Percentiles rank a stretch among this genome's conserved stretches.
phyloP scores from a whole-genome alignment of 1,140 invertebrate genomes.

The Drosophila aff. region DNA sequence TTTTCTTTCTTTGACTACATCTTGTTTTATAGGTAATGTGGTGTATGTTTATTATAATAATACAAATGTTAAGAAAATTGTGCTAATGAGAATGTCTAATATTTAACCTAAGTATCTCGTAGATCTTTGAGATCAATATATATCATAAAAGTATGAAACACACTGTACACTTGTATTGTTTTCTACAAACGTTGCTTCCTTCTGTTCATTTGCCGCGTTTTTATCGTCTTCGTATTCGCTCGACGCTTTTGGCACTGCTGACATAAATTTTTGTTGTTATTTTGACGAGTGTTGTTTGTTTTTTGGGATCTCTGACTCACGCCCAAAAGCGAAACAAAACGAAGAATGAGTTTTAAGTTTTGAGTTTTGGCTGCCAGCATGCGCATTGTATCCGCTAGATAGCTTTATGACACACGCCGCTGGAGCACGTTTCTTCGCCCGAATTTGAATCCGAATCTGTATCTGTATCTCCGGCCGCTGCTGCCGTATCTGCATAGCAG shows the following conservation, averaged over 20 bases:
- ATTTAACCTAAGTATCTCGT: background rate
- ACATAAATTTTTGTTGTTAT: constrained; percentile 75
- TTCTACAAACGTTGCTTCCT: constrained; percentile 23
- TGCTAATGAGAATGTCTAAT: background rate
- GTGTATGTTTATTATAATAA: background rate
- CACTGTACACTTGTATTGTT: constrained; percentile 28
- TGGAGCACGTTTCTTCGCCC: constrained; percentile 70
- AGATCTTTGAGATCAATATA: background rate
- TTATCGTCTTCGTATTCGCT: constrained; percentile 60
- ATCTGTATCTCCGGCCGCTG: constrained; percentile 17
- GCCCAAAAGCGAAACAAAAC: constrained; percentile 47
- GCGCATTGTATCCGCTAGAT: constrained; percentile 67
- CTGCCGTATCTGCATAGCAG: constrained; percentile 32
- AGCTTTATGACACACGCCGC: constrained; percentile 72
- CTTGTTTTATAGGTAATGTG: background rate
- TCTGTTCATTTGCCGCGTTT: constrained; percentile 75
- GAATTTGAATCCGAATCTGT: constrained; percentile 28
- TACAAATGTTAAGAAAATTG: background rate
- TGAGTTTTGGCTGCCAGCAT: constrained; percentile 27
- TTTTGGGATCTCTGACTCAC: constrained; percentile 69
- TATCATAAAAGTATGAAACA: background rate
- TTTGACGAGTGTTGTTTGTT: constrained; percentile 52
- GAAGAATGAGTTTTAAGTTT: constrained; percentile 47
- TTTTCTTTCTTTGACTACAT: too few relatives aligned
- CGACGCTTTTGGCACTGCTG: constrained; percentile 79